phyloP scores from a whole-genome alignment of 2,888 invertebrate species.

The Macropis europaea region DNA sequence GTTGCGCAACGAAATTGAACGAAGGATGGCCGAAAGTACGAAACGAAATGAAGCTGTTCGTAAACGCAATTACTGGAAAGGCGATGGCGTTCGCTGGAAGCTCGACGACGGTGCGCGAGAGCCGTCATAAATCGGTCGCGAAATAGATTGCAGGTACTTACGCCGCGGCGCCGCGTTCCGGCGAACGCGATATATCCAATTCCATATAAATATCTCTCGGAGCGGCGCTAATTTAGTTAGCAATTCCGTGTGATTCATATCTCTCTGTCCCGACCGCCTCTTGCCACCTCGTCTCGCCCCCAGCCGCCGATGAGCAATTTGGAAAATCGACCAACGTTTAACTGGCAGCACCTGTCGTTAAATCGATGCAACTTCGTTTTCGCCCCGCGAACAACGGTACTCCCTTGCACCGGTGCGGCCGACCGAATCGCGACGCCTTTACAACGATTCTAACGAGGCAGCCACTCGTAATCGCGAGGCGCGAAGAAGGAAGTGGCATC shows the following conservation, averaged over 20 bases:
- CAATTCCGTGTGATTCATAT: conserved; percentile 44
- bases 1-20: too few species aligned
- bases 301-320: too few species aligned
- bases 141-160: conserved; percentile 33
- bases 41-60: conserved; percentile 15
- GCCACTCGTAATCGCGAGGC: conserved; percentile 20
- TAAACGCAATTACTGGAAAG: conserved; percentile 22
- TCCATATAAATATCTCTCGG: conserved; percentile 37
- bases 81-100: conserved; percentile 11
- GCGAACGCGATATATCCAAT: conserved; percentile 37
- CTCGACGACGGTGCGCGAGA: conserved; percentile 19
- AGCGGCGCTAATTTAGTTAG: conserved; percentile 44
- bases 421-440: too few species aligned
- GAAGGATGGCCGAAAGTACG: not conserved
- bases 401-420: not conserved
- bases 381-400: not conserved
- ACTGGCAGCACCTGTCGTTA: not conserved
- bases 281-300: not conserved
- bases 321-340: not conserved
- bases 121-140: conserved; percentile 37
- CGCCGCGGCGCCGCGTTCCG: conserved; percentile 21
- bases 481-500: conserved; percentile 1
- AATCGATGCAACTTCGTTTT: too few species aligned
- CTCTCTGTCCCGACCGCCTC: not conserved
- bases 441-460: conserved; percentile 27